Conservation (phyloP, 1,140 invertebrate genomes). For the Stegodyphus dumicola region DNA sequence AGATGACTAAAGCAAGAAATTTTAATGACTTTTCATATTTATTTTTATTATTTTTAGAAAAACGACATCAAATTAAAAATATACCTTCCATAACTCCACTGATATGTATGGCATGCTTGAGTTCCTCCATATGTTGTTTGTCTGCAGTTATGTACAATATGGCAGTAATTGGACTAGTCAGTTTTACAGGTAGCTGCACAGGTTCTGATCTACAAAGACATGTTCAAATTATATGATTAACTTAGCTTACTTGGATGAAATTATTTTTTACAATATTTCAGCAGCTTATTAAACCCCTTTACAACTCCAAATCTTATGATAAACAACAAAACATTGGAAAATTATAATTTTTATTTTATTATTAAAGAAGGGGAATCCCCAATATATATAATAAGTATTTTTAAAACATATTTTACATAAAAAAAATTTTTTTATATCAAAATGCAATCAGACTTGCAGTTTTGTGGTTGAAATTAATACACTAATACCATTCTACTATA, state of each 20-base stretch:
- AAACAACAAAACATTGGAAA: not conserved
- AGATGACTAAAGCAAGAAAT: not conserved
- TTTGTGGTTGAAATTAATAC: too few relatives aligned
- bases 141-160: constrained; percentile 94
- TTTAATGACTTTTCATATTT: not conserved
- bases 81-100: constrained; percentile 85
- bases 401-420: too few relatives aligned
- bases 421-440: too few relatives aligned
- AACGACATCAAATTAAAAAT: not conserved
- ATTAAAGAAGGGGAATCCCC: not conserved
- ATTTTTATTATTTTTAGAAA: not conserved
- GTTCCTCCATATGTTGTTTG: constrained; percentile 89
- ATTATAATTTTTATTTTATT: not conserved
- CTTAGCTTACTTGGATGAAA: too few relatives aligned
- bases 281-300: too few relatives aligned
- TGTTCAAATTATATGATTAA: not conserved
- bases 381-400: too few relatives aligned
- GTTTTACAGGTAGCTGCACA: constrained; percentile 86
- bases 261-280: too few relatives aligned
- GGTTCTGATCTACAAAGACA: constrained; percentile 71
- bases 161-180: constrained; percentile 90
- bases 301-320: too few relatives aligned
- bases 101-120: constrained; percentile 91
- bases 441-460: too few relatives aligned
- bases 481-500: too few relatives aligned